Evolutionary conservation across 2,888 invertebrate genomes (phyloP), one percentile per base, ranked within the genome.

Genomic region (Diloba caeruleocephala): DNA sequence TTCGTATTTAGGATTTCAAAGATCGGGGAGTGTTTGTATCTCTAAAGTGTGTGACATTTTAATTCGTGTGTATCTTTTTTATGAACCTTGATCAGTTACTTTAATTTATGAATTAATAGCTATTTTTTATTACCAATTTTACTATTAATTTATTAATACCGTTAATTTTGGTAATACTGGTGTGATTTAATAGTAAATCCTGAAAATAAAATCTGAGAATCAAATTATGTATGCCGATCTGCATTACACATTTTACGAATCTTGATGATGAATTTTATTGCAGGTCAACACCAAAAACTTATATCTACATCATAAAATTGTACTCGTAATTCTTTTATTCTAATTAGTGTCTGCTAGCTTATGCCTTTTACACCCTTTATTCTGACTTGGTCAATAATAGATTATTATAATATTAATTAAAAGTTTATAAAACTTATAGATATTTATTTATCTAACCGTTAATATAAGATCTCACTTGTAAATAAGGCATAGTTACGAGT

Each of bases 391-490:
- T 88, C 86, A 84, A 79, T 78, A 66, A 73, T 79, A 78, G 71
- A 62, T 62, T 48, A 62, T 62, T 48, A 61, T 73, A 75, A 73
- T 74, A 69, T 67, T 67, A 71, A 60, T 68, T 78, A 76, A 79
- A 81, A 88, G 86, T 90, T 89, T 89, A 77, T 81, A 75, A 88
- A 88, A 88, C 87, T 87, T 86, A 65, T 81, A 83, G 78, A 71
- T 74, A 65, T 70, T 65, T 77, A 78, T 69, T 74, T 79, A 80
- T 76, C 57, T 84, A 81, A 78, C 73, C 78, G 69, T 63, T 79
- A 69, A 76, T 69, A 43, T 87, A 88, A 85, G 89, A 90, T 90
- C 89, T 92, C 90, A 89, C 82, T 87, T 90, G 86, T 90, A 89
- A 84, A 88, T 88, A 89, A 80, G 69, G 77, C 75, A 76, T 77